phyloP scores from a whole-genome alignment of 2,888 invertebrate genomes.

The Mantis religiosa region DNA sequence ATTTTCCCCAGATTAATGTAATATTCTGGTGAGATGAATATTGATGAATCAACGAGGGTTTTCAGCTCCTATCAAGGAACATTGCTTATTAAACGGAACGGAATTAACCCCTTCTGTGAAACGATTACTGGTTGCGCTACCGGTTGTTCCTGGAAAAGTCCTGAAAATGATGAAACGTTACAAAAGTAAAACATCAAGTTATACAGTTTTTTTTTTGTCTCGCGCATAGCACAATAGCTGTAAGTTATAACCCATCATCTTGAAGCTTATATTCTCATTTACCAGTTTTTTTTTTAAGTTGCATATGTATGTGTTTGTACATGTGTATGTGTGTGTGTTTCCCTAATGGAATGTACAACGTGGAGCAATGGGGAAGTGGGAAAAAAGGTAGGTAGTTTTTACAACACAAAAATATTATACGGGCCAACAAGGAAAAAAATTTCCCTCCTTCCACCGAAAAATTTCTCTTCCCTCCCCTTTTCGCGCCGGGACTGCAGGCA shows the following conservation, averaged over 20 bases:
- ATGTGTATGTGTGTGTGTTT: background rate
- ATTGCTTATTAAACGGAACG: too few species aligned
- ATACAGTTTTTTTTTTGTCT: too few species aligned
- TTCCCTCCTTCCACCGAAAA: slow-evolving; percentile 5
- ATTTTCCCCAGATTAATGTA: too few species aligned
- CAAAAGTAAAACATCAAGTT: too few species aligned
- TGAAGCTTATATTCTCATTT: background rate
- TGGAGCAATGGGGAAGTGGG: background rate
- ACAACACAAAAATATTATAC: slow-evolving; percentile 10
- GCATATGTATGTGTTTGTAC: background rate
- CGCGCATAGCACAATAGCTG: background rate
- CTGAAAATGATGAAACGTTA: too few species aligned
- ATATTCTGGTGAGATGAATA: too few species aligned
- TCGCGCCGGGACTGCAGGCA: slow-evolving; percentile 28
- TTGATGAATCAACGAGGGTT: too few species aligned
- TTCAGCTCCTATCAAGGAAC: too few species aligned
- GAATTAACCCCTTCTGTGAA: too few species aligned
- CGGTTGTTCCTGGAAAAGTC: too few species aligned
- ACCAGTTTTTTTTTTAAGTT: background rate
- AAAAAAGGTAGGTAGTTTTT: background rate
- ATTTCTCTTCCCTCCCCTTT: background rate
- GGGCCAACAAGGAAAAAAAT: background rate
- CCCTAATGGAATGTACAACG: background rate
- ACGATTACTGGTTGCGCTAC: too few species aligned
- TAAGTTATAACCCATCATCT: background rate